Conservation (phyloP, 2,113 vertebrate species). For the Colistium nudipinnis region DNA sequence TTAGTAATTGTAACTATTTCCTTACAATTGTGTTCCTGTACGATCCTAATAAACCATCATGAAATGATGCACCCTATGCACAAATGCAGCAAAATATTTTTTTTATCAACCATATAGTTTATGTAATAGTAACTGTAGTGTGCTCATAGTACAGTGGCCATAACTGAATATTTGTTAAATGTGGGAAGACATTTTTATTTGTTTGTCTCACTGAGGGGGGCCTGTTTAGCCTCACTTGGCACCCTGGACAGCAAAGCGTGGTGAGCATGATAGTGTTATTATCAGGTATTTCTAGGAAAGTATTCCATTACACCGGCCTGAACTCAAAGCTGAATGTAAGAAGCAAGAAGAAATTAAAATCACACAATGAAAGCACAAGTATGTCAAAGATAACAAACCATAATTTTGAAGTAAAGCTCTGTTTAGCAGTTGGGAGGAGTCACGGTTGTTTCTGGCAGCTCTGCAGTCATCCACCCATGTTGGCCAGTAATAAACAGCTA, state of each 20-base stretch:
- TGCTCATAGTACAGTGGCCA: too few relatives aligned
- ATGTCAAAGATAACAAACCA: conserved; percentile 51
- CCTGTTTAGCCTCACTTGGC: neutral
- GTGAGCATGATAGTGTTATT: neutral
- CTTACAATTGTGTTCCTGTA: too few relatives aligned
- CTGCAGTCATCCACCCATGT: conserved; percentile 27
- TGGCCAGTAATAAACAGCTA: conserved; percentile 44
- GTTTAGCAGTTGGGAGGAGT: conserved; percentile 43
- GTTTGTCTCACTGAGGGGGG: neutral
- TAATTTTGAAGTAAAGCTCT: conserved; percentile 50
- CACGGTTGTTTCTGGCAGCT: conserved; percentile 61
- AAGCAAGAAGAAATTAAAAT: conserved; percentile 46
- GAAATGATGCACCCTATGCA: too few relatives aligned
- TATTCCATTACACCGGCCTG: conserved; percentile 32
- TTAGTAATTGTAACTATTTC: too few relatives aligned
- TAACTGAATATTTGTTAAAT: neutral
- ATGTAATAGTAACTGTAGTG: too few relatives aligned
- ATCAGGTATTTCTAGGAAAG: conserved; percentile 14
- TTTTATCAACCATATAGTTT: too few relatives aligned
- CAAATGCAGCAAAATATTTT: too few relatives aligned
- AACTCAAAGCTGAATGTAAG: conserved; percentile 27
- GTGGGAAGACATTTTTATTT: neutral
- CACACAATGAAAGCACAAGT: conserved; percentile 53
- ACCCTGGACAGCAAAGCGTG: neutral
- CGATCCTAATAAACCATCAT: too few relatives aligned